A percentile compares a stretch with the other conserved stretches of the same genome.
Conservation (phyloP, 2,113 vertebrate genomes). For the Opisthocomus hoazin region DNA sequence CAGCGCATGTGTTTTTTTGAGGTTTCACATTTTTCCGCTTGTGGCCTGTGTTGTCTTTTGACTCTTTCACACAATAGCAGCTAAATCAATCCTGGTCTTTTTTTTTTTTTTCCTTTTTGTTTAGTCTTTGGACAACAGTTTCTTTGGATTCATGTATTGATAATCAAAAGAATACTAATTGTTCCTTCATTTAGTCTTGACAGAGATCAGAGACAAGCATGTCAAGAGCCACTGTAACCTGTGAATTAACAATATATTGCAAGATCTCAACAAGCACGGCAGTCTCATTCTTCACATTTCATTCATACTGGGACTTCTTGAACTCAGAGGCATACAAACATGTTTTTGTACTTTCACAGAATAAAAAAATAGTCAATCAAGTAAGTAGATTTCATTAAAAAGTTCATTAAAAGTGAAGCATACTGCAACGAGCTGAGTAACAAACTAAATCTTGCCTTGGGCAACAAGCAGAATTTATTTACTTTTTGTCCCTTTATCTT, state of each 20-base stretch:
- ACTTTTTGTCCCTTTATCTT: conserved; percentile 36
- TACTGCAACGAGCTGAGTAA: neutral
- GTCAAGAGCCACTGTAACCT: neutral
- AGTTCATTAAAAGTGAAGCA: conserved; percentile 44
- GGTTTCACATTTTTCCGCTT: neutral
- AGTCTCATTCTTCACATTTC: neutral
- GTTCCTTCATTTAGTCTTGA: neutral
- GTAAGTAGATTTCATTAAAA: conserved; percentile 11
- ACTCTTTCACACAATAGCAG: neutral
- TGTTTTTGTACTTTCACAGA: neutral
- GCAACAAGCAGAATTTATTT: conserved; percentile 50
- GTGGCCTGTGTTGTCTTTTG: neutral
- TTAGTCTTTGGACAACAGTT: neutral
- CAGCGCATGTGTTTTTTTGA: neutral
- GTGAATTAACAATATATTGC: neutral
- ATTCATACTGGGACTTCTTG: neutral
- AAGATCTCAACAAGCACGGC: neutral
- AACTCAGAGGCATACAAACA: neutral
- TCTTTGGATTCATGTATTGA: neutral
- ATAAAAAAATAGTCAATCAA: neutral
- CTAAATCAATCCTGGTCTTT: neutral
- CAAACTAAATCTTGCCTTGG: conserved; percentile 39
- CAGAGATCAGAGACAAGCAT: neutral
- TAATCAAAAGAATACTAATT: neutral
- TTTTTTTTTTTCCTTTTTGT: neutral